phyloP scores from a whole-genome alignment of 1,140 invertebrate species.

The Zaprionus africanus region DNA sequence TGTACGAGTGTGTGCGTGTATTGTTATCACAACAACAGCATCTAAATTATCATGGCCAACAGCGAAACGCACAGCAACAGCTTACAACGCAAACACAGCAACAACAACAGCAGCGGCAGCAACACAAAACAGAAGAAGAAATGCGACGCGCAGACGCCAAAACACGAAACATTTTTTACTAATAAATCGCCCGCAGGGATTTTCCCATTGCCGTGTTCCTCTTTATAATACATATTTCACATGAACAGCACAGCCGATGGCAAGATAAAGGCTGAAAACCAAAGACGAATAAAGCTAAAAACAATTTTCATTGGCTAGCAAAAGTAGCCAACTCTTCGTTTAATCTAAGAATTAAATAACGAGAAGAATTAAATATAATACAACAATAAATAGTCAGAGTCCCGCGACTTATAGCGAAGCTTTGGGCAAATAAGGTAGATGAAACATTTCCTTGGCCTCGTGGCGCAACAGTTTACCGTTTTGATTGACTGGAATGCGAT shows the following conservation, averaged over 20 bases:
- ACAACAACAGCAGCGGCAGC: conserved; percentile 48
- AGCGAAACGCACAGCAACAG: conserved; percentile 57
- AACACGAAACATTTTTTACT: conserved; percentile 68
- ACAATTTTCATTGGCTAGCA: background rate
- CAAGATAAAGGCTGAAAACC: conserved; percentile 25
- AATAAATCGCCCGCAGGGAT: conserved; percentile 48
- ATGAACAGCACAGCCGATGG: conserved; percentile 64
- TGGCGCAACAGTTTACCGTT: conserved; percentile 87
- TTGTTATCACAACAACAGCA: conserved; percentile 65
- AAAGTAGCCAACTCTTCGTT: background rate
- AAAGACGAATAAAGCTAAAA: background rate
- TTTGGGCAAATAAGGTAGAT: background rate
- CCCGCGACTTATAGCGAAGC: conserved; percentile 7
- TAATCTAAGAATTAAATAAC: background rate
- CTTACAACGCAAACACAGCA: conserved; percentile 78
- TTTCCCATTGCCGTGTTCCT: conserved; percentile 63
- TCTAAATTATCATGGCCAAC: conserved; percentile 55
- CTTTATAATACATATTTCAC: conserved; percentile 66
- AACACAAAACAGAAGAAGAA: conserved; percentile 67
- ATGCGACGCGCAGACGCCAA: conserved; percentile 48
- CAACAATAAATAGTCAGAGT: background rate
- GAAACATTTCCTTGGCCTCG: conserved; percentile 74
- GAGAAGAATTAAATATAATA: background rate
- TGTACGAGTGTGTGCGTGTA: conserved; percentile 31
- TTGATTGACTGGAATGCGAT: conserved; percentile 86